Evolutionary conservation across 2,888 invertebrate genomes (phyloP), one percentile per base, ranked within the genome.

Genomic region (Creontiades dilutus): DNA sequence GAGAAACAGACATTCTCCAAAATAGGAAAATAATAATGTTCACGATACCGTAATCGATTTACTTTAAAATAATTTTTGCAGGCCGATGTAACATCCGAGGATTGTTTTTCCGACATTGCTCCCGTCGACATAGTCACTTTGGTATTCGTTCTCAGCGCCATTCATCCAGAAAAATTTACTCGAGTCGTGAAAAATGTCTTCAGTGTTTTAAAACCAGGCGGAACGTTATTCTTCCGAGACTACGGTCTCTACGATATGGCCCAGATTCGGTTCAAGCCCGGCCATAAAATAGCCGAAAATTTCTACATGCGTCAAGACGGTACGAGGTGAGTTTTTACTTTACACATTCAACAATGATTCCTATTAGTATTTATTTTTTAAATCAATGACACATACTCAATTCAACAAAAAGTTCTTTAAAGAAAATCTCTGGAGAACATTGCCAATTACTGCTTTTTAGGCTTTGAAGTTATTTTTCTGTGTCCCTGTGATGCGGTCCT

Each of bases 221-320:
- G 99, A 0, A 93, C 96, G 55, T 93, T 99, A 0, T 93, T 99
- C 23, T 96, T 99, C 92, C 94, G 99, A 91, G 99, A 99, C 93
- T 99, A 99, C 93, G 99, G 98, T 0, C 94, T 98, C 0, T 97
- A 98, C 92, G 99, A 99, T 93, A 98, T 99, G 96, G 98, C 99
- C 0, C 99, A 99, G 94, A 93, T 99, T 85, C 94, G 99, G 55
- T 99, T 99, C 93, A 97, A 97, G 91, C 95, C 98, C 0, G 99
- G 98, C 0, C 96, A 97, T 93, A 99, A 99, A 93, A 97, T 99
- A 85, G 93, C 95, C 0, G 98, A 99, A 3, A 97, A 98, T 93
- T 97, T 98, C 92, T 99, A 99, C 93, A 97, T 98, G 95, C 94
- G 99, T 23, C 99, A 99, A 93, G 99, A 99, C 95, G 99, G 99